Percentiles rank a stretch among this genome's conserved stretches.
These are phyloP conservation scores for Jacana jacana DNA, from an alignment of 2,113 vertebrate species.

Conservation along the genomic window DNA sequence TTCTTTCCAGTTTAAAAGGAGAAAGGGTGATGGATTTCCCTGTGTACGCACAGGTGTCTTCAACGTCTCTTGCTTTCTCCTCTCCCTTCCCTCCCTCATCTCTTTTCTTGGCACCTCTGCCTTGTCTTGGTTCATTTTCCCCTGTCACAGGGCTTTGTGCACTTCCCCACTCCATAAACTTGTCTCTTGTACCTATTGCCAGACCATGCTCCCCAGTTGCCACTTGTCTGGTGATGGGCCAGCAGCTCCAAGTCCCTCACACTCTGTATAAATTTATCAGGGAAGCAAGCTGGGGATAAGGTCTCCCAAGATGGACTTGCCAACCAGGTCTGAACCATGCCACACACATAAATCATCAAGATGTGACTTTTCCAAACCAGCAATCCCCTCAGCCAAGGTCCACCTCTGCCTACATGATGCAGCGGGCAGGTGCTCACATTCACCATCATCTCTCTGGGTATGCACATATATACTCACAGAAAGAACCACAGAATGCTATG, in stretches of 20 bases:
- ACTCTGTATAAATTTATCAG: fast-evolving
- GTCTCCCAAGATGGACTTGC: background rate
- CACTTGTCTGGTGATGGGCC: background rate
- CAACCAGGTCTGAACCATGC: fast-evolving
- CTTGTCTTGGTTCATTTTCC: fast-evolving
- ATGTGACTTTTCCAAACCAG: background rate
- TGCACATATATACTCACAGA: background rate
- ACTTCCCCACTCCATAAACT: background rate
- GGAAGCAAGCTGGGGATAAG: background rate
- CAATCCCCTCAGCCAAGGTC: background rate
- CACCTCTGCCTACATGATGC: fast-evolving
- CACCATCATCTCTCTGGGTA: fast-evolving
- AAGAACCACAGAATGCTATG: too few relatives aligned
- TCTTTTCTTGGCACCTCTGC: background rate
- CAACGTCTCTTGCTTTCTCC: background rate
- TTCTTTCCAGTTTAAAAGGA: background rate
- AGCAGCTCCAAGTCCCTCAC: background rate
- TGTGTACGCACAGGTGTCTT: background rate
- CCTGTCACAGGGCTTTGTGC: fast-evolving
- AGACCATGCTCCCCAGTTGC: fast-evolving
- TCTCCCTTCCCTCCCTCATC: background rate
- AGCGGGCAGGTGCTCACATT: fast-evolving
- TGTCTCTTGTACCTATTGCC: fast-evolving
- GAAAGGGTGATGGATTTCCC: background rate
- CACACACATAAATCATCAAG: background rate